Percentiles rank a stretch among this genome's conserved stretches.
phyloP scores from a whole-genome alignment of 2,113 vertebrate genomes.

The Coryphaenoides rupestris region DNA sequence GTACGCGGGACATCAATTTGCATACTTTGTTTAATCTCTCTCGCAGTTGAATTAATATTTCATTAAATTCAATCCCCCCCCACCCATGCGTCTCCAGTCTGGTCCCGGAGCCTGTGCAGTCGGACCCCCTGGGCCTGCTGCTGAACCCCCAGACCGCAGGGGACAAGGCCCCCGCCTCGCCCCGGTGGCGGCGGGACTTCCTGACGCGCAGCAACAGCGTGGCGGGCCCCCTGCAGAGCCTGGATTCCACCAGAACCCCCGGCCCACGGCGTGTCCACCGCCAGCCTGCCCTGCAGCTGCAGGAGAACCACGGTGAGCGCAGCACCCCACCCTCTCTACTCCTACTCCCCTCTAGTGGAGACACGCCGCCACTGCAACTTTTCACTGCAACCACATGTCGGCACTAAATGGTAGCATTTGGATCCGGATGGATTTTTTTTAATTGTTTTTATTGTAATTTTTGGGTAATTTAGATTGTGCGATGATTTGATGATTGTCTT shows the following conservation, averaged over 20 bases:
- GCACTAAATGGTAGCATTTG: too few species aligned
- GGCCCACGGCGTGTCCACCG: slow-evolving; percentile 91
- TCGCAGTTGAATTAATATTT: too few species aligned
- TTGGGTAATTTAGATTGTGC: too few species aligned
- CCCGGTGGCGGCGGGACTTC: too few species aligned
- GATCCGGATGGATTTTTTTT: too few species aligned
- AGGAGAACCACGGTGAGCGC: slow-evolving; percentile 84
- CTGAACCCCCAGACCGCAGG: slow-evolving; percentile 60
- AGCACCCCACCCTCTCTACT: background rate
- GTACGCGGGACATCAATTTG: slow-evolving; percentile 52
- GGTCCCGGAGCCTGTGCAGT: slow-evolving; percentile 60
- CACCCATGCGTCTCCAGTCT: slow-evolving; percentile 39
- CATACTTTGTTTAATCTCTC: too few species aligned
- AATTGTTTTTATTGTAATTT: too few species aligned
- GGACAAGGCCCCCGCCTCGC: slow-evolving; percentile 36
- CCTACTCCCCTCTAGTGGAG: too few species aligned
- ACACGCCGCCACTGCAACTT: too few species aligned
- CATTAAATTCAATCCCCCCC: too few species aligned
- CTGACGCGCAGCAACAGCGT: slow-evolving; percentile 96
- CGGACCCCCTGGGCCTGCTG: slow-evolving; percentile 70
- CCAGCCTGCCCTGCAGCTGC: slow-evolving; percentile 92
- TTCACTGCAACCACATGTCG: too few species aligned
- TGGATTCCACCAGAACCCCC: slow-evolving; percentile 84
- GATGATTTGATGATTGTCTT: too few species aligned
- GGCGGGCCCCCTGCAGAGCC: slow-evolving; percentile 89